Base-by-base conservation (phyloP, 2,888 invertebrate genomes). In the Noctua fimbriata region DNA sequence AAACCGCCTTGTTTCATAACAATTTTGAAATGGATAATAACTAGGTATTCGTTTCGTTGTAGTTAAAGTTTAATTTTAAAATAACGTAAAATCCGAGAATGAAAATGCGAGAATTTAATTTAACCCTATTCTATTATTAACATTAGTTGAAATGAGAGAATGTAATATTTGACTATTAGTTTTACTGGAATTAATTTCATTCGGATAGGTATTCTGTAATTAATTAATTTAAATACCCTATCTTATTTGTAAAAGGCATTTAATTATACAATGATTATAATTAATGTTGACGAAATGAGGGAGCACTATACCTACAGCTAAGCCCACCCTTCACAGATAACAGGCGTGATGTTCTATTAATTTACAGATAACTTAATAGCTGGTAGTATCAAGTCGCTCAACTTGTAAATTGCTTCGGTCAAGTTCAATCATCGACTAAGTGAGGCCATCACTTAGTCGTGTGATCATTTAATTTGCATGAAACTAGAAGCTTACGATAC, bases 381-480 rank as follows among this genome's bases (percentile, higher is more conserved):
- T 36, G 10, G 21, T 36, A 28, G 66, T 52, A 65, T n/a, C 12
- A 41, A n/a, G n/a, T 49, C 24, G 4, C 69, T 32, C 28, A 81
- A 52, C 58, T 47, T 47, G 52, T 69, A 65, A 76, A 82, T 82
- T 69, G 36, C 41, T 55, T 83, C 55, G 60, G 82, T 81, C 36
- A 77, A 81, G 60, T 83, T 76, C 41, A 82, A 55, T 73, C 67
- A 60, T 16, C 24, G 67, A 41, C 28, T 69, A 63, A 75, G 67
- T 75, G 36, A 52, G 82, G 44, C 18, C 36, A 36, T 60, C n/a
- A n/a, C n/a, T n/a, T n/a, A n/a, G n/a, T 76, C 52, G 60, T 47
- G 60, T 18, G 44, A 44, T 69, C 52, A 69, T 69, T 36, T 69
- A 63, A 82, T 82, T 82, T 82, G 60, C 60, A 81, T 82, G 36